Evolutionary conservation across 2,888 invertebrate species (phyloP).

Genomic region (Osmoderma eremita): DNA sequence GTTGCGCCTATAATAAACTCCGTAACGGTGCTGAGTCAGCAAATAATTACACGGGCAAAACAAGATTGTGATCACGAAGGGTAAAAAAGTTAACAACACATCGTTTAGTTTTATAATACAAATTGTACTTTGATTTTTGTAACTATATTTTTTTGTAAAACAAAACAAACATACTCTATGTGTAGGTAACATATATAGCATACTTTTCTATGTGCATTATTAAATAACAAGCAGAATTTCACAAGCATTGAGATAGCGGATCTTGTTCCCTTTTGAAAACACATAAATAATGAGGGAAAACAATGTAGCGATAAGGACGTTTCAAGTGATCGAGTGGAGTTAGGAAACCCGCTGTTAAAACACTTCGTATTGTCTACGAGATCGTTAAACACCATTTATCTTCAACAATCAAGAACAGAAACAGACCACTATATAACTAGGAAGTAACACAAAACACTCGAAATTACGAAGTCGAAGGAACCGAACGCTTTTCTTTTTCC

Average conservation of each 20-base stretch:
- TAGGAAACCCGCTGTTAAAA: conserved; percentile 31
- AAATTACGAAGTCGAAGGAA: conserved; percentile 27
- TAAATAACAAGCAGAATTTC: conserved; percentile 1
- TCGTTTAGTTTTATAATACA: no score
- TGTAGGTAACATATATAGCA: no score
- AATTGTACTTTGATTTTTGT: no score
- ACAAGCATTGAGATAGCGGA: conserved; percentile 7
- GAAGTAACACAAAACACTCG: conserved; percentile 28
- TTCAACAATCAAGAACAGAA: conserved; percentile 33
- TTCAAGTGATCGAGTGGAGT: conserved; percentile 21
- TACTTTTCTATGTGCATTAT: neutral
- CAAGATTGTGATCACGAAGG: no score
- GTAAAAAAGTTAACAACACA: no score
- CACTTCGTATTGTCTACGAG: conserved; percentile 31
- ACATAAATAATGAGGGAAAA: conserved; percentile 30
- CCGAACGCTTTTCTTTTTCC: conserved; percentile 17
- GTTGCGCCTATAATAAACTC: no score
- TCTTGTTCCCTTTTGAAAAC: conserved; percentile 27
- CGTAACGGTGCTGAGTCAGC: no score
- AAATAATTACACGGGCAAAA: no score
- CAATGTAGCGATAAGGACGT: conserved; percentile 31
- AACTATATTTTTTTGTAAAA: no score
- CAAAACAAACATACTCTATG: no score
- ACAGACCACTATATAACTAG: conserved; percentile 21
- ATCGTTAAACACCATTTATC: conserved; percentile 37